Percentiles rank a stretch among this genome's conserved stretches.
Evolutionary conservation across 2,888 invertebrate species (phyloP).

Genomic region (Protophormia terraenovae): DNA sequence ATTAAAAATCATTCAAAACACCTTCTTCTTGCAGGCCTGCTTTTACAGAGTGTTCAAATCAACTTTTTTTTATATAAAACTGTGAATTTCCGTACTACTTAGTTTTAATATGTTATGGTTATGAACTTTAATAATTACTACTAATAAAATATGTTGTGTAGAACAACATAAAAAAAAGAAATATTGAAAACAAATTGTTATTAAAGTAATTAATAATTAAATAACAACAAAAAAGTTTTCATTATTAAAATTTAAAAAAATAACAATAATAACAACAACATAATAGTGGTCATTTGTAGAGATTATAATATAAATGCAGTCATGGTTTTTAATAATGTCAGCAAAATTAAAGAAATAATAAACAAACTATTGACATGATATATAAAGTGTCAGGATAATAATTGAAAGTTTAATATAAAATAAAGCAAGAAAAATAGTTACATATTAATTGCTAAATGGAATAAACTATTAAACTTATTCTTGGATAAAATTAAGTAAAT

Average conservation of each 20-base stretch:
- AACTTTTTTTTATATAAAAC: no score
- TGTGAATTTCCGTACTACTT: not conserved
- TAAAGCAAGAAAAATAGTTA: no score
- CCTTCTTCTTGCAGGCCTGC: no score
- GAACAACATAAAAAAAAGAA: not conserved
- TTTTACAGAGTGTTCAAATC: no score
- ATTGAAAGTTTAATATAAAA: no score
- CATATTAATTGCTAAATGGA: no score
- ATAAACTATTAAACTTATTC: no score
- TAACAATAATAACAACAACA: not conserved
- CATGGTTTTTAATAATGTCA: not conserved
- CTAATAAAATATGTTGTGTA: not conserved
- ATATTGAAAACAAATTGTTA: not conserved
- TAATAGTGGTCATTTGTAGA: not conserved
- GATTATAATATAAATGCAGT: not conserved
- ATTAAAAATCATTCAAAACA: no score
- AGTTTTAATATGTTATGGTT: not conserved
- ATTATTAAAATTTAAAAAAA: slow-evolving; percentile 2
- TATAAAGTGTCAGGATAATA: no score
- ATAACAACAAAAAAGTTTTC: not conserved
- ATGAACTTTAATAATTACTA: not conserved
- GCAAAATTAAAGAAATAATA: not conserved
- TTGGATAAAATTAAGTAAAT: no score
- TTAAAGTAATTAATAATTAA: not conserved
- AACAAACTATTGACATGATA: not conserved